A percentile compares a stretch with the other conserved stretches of the same genome.
Conservation (phyloP, 2,797 vertebrate genomes). For the Allobates femoralis region DNA sequence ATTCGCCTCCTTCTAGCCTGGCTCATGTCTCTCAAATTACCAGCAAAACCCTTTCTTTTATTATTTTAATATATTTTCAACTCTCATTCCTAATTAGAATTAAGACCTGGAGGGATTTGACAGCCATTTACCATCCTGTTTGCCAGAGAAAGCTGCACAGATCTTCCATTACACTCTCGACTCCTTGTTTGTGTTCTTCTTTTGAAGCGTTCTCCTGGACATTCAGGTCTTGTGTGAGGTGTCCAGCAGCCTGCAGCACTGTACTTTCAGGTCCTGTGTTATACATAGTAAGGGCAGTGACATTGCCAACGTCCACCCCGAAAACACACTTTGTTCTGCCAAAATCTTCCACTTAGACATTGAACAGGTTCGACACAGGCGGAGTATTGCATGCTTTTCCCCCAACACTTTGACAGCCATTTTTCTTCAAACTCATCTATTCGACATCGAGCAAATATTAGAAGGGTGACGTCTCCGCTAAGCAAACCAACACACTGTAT, state of each 20-base stretch:
- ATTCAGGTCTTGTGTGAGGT: conserved; percentile 46
- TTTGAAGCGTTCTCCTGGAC: conserved; percentile 50
- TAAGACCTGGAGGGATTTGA: conserved; percentile 60
- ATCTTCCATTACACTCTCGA: conserved; percentile 57
- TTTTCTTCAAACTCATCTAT: conserved; percentile 19
- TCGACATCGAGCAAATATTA: conserved; percentile 30
- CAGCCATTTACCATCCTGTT: conserved; percentile 51
- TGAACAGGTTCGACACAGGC: conserved; percentile 45
- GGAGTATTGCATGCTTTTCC: conserved; percentile 23
- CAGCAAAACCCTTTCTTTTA: conserved; percentile 56
- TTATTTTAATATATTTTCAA: conserved; percentile 62
- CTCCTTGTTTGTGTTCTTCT: conserved; percentile 56
- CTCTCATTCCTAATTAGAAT: conserved; percentile 61
- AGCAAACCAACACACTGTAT: neutral
- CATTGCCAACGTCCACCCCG: conserved; percentile 52
- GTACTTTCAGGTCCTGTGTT: conserved; percentile 43
- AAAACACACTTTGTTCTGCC: conserved; percentile 53
- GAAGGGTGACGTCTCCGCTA: neutral
- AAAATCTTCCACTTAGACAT: conserved; percentile 43
- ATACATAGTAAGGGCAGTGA: conserved; percentile 51
- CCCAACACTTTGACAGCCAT: conserved; percentile 16
- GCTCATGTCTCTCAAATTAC: conserved; percentile 61
- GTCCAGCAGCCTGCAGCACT: conserved; percentile 43
- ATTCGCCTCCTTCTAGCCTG: conserved; percentile 45
- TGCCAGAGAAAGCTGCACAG: conserved; percentile 59